phyloP scores from a whole-genome alignment of 2,113 vertebrate species.

The Colistium nudipinnis region DNA sequence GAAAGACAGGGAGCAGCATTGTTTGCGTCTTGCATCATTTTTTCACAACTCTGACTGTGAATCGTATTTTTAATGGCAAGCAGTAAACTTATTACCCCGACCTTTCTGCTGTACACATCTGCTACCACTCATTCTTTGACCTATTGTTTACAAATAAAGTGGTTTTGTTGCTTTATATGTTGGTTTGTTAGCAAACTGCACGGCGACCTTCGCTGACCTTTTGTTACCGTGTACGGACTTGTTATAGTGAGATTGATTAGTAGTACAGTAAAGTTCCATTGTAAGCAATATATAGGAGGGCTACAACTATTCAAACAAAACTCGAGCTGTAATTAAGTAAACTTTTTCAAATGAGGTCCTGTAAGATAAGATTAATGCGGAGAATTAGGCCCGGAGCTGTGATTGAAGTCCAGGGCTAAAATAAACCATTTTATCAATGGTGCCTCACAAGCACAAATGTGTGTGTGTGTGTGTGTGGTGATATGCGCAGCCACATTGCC shows the following conservation, averaged over 20 bases:
- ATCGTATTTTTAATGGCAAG: background rate
- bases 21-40: background rate
- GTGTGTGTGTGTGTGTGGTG: slow-evolving; percentile 7
- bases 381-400: background rate
- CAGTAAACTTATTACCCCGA: no score
- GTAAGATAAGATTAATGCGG: background rate
- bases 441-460: slow-evolving; percentile 22
- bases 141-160: no score
- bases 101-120: no score
- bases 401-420: background rate
- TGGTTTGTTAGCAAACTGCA: no score
- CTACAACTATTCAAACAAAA: background rate
- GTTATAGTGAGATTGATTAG: no score
- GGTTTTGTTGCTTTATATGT: no score
- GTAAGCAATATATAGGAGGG: background rate
- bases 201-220: no score
- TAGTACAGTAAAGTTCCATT: background rate
- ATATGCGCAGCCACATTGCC: slow-evolving; percentile 37
- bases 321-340: background rate
- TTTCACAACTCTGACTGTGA: background rate
- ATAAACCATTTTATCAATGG: background rate
- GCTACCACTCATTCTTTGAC: no score
- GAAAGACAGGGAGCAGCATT: background rate
- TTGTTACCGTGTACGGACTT: no score
- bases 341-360: background rate